Conservation (phyloP, 2,113 vertebrate genomes). For the Carlito syrichta region DNA sequence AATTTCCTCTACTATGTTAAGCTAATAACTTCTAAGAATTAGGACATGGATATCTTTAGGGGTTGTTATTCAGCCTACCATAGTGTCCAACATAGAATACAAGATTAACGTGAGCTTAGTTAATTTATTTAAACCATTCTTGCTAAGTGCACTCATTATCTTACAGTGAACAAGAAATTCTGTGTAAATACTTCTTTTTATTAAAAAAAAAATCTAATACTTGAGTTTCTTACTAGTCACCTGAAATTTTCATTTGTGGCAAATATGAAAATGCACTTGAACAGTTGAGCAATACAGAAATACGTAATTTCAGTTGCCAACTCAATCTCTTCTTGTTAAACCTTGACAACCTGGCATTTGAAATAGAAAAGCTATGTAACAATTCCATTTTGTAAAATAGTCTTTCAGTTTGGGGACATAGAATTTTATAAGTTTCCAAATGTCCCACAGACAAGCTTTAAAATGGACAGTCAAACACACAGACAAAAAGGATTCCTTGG, state of each 20-base stretch:
- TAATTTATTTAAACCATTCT: background rate
- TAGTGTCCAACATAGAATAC: background rate
- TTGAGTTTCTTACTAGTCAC: background rate
- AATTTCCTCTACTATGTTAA: background rate
- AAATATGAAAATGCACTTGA: conserved; percentile 39
- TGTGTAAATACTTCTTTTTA: background rate
- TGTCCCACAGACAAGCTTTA: conserved; percentile 69
- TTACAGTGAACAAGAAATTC: conserved; percentile 23
- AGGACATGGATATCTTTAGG: background rate
- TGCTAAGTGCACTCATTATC: background rate
- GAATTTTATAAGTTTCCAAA: conserved; percentile 71
- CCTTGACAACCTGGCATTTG: conserved; percentile 51
- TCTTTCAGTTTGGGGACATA: conserved; percentile 45
- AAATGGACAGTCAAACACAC: conserved; percentile 70
- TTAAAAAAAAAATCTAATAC: background rate
- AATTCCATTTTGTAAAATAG: conserved; percentile 53
- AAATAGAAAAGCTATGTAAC: conserved; percentile 46
- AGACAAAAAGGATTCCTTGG: conserved; percentile 53
- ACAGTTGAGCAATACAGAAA: conserved; percentile 27
- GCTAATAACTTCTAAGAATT: background rate
- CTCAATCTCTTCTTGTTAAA: conserved; percentile 63
- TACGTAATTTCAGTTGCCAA: background rate
- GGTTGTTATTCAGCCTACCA: background rate
- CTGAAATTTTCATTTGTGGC: conserved; percentile 5
- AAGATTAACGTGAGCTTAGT: background rate